Evolutionary conservation across 1,140 invertebrate species (phyloP).

Genomic region (Pachypeltis micranthus): DNA sequence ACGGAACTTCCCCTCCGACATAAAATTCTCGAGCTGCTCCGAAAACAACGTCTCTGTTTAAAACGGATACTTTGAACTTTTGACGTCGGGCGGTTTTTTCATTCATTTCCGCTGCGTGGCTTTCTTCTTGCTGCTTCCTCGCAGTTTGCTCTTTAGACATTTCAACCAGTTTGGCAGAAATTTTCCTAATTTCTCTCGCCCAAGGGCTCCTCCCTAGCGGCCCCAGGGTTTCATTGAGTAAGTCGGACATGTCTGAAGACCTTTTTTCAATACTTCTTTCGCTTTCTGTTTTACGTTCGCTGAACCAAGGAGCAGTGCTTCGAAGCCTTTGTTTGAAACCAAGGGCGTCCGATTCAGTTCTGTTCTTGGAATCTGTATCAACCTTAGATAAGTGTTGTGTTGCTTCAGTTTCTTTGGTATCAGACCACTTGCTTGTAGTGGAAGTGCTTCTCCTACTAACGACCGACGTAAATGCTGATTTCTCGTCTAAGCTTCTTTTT

Average conservation of each 20-base stretch:
- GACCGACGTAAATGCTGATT: background rate
- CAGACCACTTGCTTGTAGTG: background rate
- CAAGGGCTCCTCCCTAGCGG: slow-evolving; percentile 37
- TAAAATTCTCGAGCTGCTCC: background rate
- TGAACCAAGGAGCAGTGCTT: slow-evolving; percentile 17
- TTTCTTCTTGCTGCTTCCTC: slow-evolving; percentile 36
- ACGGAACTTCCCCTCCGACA: background rate
- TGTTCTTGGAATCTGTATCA: background rate
- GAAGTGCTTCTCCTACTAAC: background rate
- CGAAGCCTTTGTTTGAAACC: background rate
- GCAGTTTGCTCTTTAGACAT: slow-evolving; percentile 46
- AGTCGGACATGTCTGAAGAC: slow-evolving; percentile 59
- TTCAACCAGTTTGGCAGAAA: slow-evolving; percentile 61
- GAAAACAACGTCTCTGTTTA: slow-evolving; percentile 27
- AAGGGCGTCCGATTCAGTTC: background rate
- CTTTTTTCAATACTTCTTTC: slow-evolving; percentile 44
- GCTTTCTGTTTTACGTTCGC: background rate
- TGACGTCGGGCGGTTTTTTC: slow-evolving; percentile 17
- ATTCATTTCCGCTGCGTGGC: slow-evolving; percentile 9
- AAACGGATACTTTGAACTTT: slow-evolving; percentile 27
- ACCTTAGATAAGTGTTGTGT: background rate
- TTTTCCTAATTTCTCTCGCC: slow-evolving; percentile 61
- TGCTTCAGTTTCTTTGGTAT: slow-evolving; percentile 13
- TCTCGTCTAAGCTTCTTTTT: background rate
- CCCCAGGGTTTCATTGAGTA: slow-evolving; percentile 35